Evolutionary conservation across 2,888 invertebrate species (phyloP).

Genomic region (Orthosia cruda): DNA sequence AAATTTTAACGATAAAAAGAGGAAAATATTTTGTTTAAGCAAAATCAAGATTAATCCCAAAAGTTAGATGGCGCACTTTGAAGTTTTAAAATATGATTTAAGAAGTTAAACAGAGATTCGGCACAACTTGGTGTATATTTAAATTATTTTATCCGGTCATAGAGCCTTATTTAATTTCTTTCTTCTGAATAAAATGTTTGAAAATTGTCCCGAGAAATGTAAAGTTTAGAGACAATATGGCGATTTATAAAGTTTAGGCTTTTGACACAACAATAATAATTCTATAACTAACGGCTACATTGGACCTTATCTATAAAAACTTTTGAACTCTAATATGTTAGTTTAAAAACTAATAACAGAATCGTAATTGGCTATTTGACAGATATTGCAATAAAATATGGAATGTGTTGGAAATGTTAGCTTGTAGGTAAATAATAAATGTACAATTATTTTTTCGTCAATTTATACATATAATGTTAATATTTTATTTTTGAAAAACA

Average conservation of each 20-base stretch:
- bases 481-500: no score
- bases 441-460: no score
- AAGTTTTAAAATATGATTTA: conserved; percentile 59
- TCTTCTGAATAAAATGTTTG: conserved; percentile 42
- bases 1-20: conserved; percentile 13
- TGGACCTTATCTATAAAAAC: no score
- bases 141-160: conserved; percentile 41
- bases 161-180: conserved; percentile 53
- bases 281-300: background rate
- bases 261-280: background rate
- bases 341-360: no score
- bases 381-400: no score
- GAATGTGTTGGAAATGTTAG: no score
- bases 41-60: conserved; percentile 55
- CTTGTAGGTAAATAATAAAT: no score
- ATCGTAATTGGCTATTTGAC: no score
- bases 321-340: no score
- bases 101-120: conserved; percentile 51
- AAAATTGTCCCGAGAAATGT: conserved; percentile 17
- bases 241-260: no score
- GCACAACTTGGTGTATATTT: conserved; percentile 50
- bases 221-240: background rate
- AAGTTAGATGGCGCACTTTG: conserved; percentile 57
- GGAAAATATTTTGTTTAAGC: conserved; percentile 22
- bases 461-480: no score